Conservation (phyloP, 2,888 invertebrate genomes). For the Cryptops parisi region DNA sequence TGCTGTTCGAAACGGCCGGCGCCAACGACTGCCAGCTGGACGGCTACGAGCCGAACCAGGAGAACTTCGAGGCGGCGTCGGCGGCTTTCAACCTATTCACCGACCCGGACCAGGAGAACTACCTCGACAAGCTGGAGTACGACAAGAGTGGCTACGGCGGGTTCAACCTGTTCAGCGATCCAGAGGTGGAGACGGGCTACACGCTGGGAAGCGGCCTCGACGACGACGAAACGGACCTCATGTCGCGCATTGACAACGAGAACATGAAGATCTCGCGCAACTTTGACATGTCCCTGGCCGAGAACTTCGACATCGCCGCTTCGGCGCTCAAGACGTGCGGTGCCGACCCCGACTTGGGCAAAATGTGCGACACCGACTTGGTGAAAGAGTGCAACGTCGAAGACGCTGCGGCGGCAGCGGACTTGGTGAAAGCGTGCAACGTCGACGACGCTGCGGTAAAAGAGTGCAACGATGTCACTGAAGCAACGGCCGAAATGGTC, state of each 20-base stretch:
- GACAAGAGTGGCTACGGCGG: not conserved
- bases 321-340: too few relatives aligned
- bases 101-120: not conserved
- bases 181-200: not conserved
- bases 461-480: not conserved
- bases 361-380: too few relatives aligned
- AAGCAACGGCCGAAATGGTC: not conserved
- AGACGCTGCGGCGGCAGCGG: too few relatives aligned
- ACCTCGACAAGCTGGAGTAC: not conserved
- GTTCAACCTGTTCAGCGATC: not conserved
- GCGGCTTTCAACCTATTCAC: not conserved
- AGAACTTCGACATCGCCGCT: not conserved
- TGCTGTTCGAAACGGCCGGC: not conserved
- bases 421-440: too few relatives aligned
- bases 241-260: not conserved
- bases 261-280: too few relatives aligned
- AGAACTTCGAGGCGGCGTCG: not conserved
- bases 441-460: too few relatives aligned
- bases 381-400: too few relatives aligned
- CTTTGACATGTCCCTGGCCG: too few relatives aligned
- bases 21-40: not conserved
- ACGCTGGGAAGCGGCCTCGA: not conserved
- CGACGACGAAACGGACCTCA: not conserved
- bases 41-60: not conserved
- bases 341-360: too few relatives aligned